Conservation (phyloP, 1,140 invertebrate species). For the Pogonus chalceus region DNA sequence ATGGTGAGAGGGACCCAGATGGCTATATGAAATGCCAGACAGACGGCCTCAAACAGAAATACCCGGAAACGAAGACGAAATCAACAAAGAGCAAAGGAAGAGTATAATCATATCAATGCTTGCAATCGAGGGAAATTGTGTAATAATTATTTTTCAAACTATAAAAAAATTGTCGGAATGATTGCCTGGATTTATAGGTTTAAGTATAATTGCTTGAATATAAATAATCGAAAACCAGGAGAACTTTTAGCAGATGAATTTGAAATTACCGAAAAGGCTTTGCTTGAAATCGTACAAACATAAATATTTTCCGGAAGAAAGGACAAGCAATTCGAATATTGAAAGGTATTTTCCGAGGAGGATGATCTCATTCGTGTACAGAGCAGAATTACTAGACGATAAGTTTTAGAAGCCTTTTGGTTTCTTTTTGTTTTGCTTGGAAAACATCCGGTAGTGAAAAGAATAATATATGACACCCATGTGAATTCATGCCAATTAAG, state of each 20-base stretch:
- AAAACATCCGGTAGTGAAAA: slow-evolving; percentile 18
- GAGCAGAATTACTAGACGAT: slow-evolving; percentile 20
- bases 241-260: slow-evolving; percentile 19
- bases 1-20: slow-evolving; percentile 29
- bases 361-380: slow-evolving; percentile 23
- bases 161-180: slow-evolving; percentile 23
- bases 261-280: slow-evolving; percentile 18
- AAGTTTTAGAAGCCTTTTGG: slow-evolving; percentile 18
- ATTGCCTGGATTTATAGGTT: slow-evolving; percentile 24
- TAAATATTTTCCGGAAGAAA: slow-evolving; percentile 14
- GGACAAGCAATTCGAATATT: slow-evolving; percentile 14
- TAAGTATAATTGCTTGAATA: slow-evolving; percentile 18
- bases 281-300: slow-evolving; percentile 19
- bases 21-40: slow-evolving; percentile 18
- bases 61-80: slow-evolving; percentile 13
- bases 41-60: slow-evolving; percentile 18
- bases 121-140: slow-evolving; percentile 2
- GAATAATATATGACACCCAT: slow-evolving; percentile 21
- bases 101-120: background rate
- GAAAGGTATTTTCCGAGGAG: slow-evolving; percentile 17
- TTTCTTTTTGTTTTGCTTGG: slow-evolving; percentile 24
- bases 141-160: slow-evolving; percentile 19
- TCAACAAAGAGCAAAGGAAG: slow-evolving; percentile 17
- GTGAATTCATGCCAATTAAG: slow-evolving; percentile 19
- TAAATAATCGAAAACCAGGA: slow-evolving; percentile 12